Evolutionary conservation across 1,140 invertebrate genomes (phyloP).

Genomic region (Tetramorium alpestre): DNA sequence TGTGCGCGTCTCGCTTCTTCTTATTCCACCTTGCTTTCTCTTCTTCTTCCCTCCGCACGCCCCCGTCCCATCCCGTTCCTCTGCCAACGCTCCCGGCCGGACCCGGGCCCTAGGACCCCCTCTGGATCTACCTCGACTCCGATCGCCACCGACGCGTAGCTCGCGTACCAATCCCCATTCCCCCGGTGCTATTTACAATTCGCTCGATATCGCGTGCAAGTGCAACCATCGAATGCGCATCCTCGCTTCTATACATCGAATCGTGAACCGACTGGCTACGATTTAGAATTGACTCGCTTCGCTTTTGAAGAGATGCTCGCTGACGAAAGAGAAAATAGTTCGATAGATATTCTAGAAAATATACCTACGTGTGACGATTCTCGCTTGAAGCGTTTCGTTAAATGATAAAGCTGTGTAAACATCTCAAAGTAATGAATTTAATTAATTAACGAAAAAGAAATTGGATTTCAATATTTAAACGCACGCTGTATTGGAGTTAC

Average conservation of each 20-base stretch:
- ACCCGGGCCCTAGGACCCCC: conserved; percentile 29
- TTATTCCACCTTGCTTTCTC: not conserved
- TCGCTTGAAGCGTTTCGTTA: not conserved
- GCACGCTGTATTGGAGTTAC: not conserved
- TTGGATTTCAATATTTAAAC: not conserved
- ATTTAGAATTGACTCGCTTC: conserved; percentile 25
- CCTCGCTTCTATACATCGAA: not conserved
- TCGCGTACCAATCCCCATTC: conserved; percentile 28
- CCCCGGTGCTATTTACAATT: conserved; percentile 72
- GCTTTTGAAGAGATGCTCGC: not conserved
- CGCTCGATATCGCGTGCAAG: conserved; percentile 61
- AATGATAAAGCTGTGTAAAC: not conserved
- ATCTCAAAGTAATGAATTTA: not conserved
- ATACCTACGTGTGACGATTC: not conserved
- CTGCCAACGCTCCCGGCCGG: conserved; percentile 3
- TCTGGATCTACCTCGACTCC: conserved; percentile 7
- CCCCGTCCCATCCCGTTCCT: not conserved
- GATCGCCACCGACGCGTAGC: conserved; percentile 56
- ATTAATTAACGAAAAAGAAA: not conserved
- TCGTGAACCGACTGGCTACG: not conserved
- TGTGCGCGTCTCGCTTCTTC: conserved; percentile 70
- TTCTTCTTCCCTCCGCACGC: not conserved
- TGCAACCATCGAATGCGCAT: conserved; percentile 49
- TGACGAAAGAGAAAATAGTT: not conserved
- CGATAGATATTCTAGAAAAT: not conserved